Evolutionary conservation across 2,888 invertebrate species (phyloP).

Genomic region (Dicycla oo): DNA sequence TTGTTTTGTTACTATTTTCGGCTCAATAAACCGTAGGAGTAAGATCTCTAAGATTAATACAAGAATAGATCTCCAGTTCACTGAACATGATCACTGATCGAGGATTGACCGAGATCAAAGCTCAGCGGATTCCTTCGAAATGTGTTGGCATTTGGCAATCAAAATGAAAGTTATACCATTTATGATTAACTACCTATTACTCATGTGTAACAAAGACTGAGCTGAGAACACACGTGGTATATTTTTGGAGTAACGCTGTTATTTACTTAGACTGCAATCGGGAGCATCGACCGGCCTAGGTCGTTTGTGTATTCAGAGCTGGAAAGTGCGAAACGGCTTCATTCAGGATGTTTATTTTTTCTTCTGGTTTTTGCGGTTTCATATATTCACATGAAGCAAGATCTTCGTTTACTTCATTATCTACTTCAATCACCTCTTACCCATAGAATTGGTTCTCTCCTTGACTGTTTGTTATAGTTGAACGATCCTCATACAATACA

Average conservation of each 20-base stretch:
- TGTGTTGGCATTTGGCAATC: constrained; percentile 49
- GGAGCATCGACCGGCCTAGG: constrained; percentile 73
- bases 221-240: constrained; percentile 43
- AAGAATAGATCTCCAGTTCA: constrained; percentile 44
- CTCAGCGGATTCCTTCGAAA: constrained; percentile 25
- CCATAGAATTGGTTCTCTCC: constrained; percentile 5
- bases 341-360: constrained; percentile 49
- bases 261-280: constrained; percentile 63
- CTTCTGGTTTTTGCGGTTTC: constrained; percentile 26
- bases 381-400: constrained; percentile 6
- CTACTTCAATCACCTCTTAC: neutral
- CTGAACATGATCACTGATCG: constrained; percentile 27
- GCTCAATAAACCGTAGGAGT: constrained; percentile 32
- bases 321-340: constrained; percentile 42
- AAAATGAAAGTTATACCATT: constrained; percentile 47
- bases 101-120: constrained; percentile 47
- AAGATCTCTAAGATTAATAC: constrained; percentile 26
- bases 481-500: constrained; percentile 13
- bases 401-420: constrained; percentile 12
- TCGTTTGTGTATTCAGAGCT: constrained; percentile 62
- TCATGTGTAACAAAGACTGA: constrained; percentile 47
- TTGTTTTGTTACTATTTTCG: constrained; percentile 60
- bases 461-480: constrained; percentile 36
- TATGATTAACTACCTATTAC: constrained; percentile 55
- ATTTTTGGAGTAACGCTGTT: constrained; percentile 65